A percentile compares a stretch with the other conserved stretches of the same genome.
phyloP scores from a whole-genome alignment of 2,888 invertebrate species.

The Flexamia atlantica region DNA sequence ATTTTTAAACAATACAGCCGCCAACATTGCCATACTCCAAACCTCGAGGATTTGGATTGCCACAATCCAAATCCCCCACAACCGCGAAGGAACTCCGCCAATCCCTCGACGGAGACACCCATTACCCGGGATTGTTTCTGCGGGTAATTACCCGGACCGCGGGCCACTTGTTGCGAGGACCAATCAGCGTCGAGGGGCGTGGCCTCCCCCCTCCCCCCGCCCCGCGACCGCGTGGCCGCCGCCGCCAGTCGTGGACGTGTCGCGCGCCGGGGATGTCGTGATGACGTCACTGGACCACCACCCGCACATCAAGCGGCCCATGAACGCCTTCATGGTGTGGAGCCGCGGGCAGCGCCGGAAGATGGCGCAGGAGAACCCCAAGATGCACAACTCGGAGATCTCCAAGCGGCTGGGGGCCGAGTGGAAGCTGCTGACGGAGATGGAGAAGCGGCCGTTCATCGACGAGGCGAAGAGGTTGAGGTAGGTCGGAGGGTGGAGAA shows the following conservation, averaged over 20 bases:
- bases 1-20: too few relatives aligned
- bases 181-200: slow-evolving; percentile 26
- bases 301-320: slow-evolving; percentile 92
- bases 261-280: not conserved
- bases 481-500: slow-evolving; percentile 80
- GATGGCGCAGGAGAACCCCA: slow-evolving; percentile 98
- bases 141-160: slow-evolving; percentile 20
- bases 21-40: too few relatives aligned
- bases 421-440: slow-evolving; percentile 92
- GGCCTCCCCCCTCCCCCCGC: slow-evolving; percentile 15
- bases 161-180: slow-evolving; percentile 26
- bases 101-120: not conserved
- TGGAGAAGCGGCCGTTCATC: slow-evolving; percentile 93
- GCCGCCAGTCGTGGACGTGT: not conserved
- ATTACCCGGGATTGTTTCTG: slow-evolving; percentile 39
- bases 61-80: too few relatives aligned
- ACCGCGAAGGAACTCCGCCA: not conserved
- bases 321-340: slow-evolving; percentile 98
- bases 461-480: slow-evolving; percentile 93
- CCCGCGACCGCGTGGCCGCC: not conserved
- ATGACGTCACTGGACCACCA: slow-evolving; percentile 46
- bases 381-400: slow-evolving; percentile 94
- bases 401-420: slow-evolving; percentile 93
- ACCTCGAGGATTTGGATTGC: too few relatives aligned
- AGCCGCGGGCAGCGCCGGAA: slow-evolving; percentile 91